Base-by-base conservation (phyloP, 2,888 invertebrate species). In the Drosophila rellima region DNA sequence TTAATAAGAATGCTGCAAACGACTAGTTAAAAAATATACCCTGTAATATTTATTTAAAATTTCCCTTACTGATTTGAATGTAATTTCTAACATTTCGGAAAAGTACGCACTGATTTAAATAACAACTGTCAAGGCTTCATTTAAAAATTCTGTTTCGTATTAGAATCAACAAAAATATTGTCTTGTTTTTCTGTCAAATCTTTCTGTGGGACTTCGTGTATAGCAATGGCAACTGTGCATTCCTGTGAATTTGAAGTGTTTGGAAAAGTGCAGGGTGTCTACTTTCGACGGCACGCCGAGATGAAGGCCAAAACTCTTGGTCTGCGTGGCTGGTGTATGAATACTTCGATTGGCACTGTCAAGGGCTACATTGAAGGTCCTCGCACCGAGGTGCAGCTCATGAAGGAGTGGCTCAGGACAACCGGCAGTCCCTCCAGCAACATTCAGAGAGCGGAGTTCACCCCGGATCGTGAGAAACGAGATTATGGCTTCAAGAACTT, bases 341-440 rank as follows among this genome's bases (percentile, higher is more conserved):
- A 96, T 79, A 95, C 95, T 0, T 77, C 91, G 0, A 81, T 92
- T 8, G 95, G 94, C 5, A 95, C 95, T 0, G 95, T 96, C 0
- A 91, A 93, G 63, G 95, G 95, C 8, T 91, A 93, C 54, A 80
- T 95, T 45, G 94, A 95, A 91, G 95, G 95, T 7, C 91, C 93
- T 5, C 85, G 90, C 65, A 76, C 83, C 1, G 93, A 94, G 90
- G 80, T 95, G 23, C 92, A 93, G 33, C 93, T 94, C 90, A 95
- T 95, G 95, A 89, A 88, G 64, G 62, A 86, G 15, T 92, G 91
- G 91, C 74, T 97, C 47, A 93, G 94, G 80, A 93, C 92, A n/a
- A 95, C 93, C 2, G 97, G 97, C 50, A 97, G 96, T 91, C 96
- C 96, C 0, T 93, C 94, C 72, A 96, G 96, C 26, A 93, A 93